Base-by-base conservation (phyloP, 2,797 vertebrate species). In the Macropodus opercularis region DNA sequence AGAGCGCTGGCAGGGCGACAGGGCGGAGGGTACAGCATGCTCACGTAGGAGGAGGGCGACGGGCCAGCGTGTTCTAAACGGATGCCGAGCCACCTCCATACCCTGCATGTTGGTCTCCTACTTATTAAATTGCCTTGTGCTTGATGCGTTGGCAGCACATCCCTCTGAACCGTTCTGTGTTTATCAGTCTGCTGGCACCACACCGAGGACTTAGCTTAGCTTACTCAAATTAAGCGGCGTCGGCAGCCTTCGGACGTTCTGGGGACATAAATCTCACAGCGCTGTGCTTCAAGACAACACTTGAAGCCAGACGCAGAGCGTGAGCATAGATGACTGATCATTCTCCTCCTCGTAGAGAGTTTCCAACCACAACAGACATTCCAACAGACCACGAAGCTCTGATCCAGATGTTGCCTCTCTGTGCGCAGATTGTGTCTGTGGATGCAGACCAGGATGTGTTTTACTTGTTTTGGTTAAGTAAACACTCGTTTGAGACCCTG, bases 341-440 rank as follows among this genome's bases (percentile, higher is more conserved):
- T 71, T 69, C 73, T 84, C 63, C 64, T 81, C 61, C 54, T 42
- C 22, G 13, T 38, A 50, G 56, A 61, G 29, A 61, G 43, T 89
- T 85, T 83, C 83, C 80, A 84, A 56, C 63, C 64, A 54, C 70
- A 71, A 50, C 75, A 85, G 48, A 57, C 75, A 75, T 84, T 85
- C 63, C 80, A 77, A 21, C 31, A 69, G 79, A 84, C 27, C 19
- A 26, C 44, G 63, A 73, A 67, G 64, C 53, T 62, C 48, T 12
- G 21, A 64, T 81, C 76, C 79, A 80, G 72, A 83, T 83, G 77
- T 31, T 43, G 63, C 54, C 50, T 63, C 72, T 86, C 84, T 38
- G 35, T 47, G 50, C 72, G 52, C 54, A 26, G 39, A 61, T 38
- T 59, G 58, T 72, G n/a, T n/a, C n/a, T 14, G 9, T 4, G 39